phyloP scores from a whole-genome alignment of 2,797 vertebrate genomes.

The Macropodus opercularis region DNA sequence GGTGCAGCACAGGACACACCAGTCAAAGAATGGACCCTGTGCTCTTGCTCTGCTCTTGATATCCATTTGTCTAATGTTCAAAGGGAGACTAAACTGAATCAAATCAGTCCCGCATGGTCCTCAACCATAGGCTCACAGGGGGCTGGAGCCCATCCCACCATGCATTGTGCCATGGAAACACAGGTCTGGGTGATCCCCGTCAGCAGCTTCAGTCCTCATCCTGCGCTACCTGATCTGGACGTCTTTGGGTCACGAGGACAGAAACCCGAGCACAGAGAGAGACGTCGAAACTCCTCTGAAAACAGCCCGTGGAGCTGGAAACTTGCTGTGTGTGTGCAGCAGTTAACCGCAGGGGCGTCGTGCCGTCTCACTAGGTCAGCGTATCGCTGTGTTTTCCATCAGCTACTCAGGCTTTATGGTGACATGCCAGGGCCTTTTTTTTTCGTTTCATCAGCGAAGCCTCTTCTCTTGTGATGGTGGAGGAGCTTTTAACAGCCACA shows the following conservation, averaged over 20 bases:
- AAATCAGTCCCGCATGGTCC: constrained; percentile 22
- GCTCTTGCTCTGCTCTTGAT: constrained; percentile 30
- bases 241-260: constrained; percentile 20
- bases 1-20: neutral
- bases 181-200: constrained; percentile 9
- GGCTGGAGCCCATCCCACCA: constrained; percentile 36
- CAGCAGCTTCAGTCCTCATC: constrained; percentile 1
- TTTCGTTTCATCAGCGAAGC: constrained; percentile 42
- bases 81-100: constrained; percentile 25
- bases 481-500: constrained; percentile 42
- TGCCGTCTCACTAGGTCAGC: constrained; percentile 11
- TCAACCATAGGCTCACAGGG: constrained; percentile 21
- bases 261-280: constrained; percentile 33
- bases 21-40: constrained; percentile 18
- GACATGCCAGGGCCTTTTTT: no score
- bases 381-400: neutral
- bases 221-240: constrained; percentile 14
- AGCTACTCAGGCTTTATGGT: no score
- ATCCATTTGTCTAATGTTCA: constrained; percentile 33
- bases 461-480: constrained; percentile 25
- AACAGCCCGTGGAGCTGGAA: constrained; percentile 15
- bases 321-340: constrained; percentile 23
- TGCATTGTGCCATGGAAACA: constrained; percentile 40
- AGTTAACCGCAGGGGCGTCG: constrained; percentile 8
- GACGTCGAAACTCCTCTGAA: constrained; percentile 9